phyloP scores from a whole-genome alignment of 2,113 vertebrate genomes.

The Dasyprocta punctata region DNA sequence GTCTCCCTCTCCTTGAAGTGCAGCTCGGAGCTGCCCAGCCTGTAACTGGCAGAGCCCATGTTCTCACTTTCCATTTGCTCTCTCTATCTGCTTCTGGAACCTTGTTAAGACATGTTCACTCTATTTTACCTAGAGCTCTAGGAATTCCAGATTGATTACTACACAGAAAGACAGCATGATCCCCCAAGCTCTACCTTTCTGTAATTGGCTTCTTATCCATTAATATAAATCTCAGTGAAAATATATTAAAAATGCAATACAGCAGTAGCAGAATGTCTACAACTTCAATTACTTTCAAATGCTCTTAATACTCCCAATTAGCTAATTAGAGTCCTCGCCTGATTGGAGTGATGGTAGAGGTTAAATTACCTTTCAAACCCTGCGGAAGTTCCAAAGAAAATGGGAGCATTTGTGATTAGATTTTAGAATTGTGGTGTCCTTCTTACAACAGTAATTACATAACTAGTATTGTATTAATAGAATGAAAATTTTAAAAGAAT shows the following conservation, averaged over 20 bases:
- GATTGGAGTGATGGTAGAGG: not conserved
- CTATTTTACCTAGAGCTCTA: not conserved
- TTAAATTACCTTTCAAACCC: not conserved
- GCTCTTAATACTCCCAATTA: conserved; percentile 47
- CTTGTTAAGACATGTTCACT: not conserved
- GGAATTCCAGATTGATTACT: not conserved
- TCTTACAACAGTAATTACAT: not conserved
- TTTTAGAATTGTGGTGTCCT: not conserved
- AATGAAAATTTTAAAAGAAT: not conserved
- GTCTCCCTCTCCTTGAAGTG: not conserved
- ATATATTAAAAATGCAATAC: not conserved
- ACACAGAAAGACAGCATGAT: conserved; percentile 32
- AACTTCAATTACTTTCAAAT: conserved; percentile 68
- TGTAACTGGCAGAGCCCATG: not conserved
- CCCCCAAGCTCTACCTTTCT: not conserved
- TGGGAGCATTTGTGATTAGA: not conserved
- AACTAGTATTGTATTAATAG: not conserved
- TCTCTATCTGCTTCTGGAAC: not conserved
- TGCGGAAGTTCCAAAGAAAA: not conserved
- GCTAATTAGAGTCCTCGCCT: conserved; percentile 26
- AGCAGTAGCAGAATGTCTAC: not conserved
- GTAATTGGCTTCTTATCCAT: not conserved
- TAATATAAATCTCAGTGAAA: not conserved
- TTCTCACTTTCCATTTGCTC: not conserved
- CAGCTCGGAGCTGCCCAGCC: not conserved